Conservation (phyloP, 2,113 vertebrate genomes). For the Stercorarius parasiticus region DNA sequence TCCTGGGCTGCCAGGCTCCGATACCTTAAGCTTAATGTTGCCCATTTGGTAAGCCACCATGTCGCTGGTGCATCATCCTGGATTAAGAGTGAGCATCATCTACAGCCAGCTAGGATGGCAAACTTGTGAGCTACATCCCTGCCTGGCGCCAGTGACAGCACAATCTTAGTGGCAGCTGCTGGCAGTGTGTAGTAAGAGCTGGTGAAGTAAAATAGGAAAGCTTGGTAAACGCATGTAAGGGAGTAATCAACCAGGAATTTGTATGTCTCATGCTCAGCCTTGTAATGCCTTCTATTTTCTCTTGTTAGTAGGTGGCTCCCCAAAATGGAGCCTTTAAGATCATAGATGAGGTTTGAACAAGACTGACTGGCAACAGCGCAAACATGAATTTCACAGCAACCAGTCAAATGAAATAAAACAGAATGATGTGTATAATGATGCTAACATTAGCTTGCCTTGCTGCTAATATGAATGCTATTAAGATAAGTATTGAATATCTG, state of each 20-base stretch:
- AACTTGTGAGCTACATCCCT: background rate
- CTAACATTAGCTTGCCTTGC: constrained; percentile 24
- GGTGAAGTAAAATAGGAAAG: background rate
- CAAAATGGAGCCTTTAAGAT: constrained; percentile 15
- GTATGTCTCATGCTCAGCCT: background rate
- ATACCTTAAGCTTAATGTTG: background rate
- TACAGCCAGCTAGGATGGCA: background rate
- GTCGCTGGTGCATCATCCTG: background rate
- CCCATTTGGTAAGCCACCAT: background rate
- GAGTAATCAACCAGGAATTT: background rate
- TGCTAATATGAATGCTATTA: constrained; percentile 1
- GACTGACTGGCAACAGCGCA: background rate
- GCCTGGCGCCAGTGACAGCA: background rate
- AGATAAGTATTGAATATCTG: constrained; percentile 55
- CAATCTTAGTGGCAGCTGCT: background rate
- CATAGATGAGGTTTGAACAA: constrained; percentile 4
- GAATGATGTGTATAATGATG: constrained; percentile 22
- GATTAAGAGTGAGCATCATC: background rate
- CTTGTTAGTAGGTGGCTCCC: background rate
- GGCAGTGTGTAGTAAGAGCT: background rate
- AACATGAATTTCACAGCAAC: constrained; percentile 12
- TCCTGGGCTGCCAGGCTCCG: background rate
- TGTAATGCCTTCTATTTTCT: constrained; percentile 32
- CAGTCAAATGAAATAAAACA: constrained; percentile 28
- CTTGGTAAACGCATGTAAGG: background rate